phyloP scores from a whole-genome alignment of 2,797 vertebrate genomes.

The Zalophus californianus region DNA sequence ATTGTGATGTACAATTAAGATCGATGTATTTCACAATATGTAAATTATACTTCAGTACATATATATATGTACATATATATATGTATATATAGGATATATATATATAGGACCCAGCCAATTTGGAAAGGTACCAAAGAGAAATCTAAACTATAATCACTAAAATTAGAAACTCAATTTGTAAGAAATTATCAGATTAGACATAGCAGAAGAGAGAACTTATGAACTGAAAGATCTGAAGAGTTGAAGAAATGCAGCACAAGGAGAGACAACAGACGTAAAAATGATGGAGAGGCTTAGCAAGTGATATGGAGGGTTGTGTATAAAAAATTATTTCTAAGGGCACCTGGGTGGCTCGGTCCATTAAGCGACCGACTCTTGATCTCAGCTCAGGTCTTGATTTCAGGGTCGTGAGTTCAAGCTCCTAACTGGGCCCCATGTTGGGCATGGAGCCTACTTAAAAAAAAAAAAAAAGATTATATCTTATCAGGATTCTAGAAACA shows the following conservation, averaged over 20 bases:
- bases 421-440: neutral
- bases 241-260: neutral
- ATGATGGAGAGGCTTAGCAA: neutral
- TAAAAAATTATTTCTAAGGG: neutral
- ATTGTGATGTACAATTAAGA: neutral
- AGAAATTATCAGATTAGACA: constrained; percentile 41
- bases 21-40: constrained; percentile 9
- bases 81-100: neutral
- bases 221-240: neutral
- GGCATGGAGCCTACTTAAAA: neutral
- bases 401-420: neutral
- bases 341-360: neutral
- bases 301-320: neutral
- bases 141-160: constrained; percentile 8
- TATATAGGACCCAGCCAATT: neutral
- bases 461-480: neutral
- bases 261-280: neutral
- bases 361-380: neutral
- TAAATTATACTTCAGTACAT: neutral
- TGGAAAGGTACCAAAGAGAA: constrained; percentile 12
- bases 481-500: neutral
- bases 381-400: neutral
- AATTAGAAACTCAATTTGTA: constrained; percentile 49
- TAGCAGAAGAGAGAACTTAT: neutral
- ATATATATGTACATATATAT: neutral